phyloP scores from a whole-genome alignment of 2,113 vertebrate genomes.

The Catharus minimus region DNA sequence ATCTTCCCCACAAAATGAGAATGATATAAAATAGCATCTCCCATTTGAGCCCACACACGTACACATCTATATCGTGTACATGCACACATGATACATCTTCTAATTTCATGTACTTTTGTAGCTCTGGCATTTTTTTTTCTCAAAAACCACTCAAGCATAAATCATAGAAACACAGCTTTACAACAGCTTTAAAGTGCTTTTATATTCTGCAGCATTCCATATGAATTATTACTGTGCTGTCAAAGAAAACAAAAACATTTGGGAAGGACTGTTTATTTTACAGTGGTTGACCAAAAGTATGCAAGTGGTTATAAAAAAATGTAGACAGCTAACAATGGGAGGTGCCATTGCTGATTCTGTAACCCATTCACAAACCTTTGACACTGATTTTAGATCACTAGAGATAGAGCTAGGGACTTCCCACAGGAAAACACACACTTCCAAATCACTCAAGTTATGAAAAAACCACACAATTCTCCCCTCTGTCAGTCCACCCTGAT shows the following conservation, averaged over 20 bases:
- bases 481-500: not conserved
- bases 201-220: slow-evolving; percentile 70
- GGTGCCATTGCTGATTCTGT: slow-evolving; percentile 73
- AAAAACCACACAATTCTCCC: not conserved
- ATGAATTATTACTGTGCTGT: slow-evolving; percentile 79
- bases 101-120: slow-evolving; percentile 1
- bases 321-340: slow-evolving; percentile 77
- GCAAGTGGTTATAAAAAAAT: slow-evolving; percentile 80
- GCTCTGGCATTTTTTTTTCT: slow-evolving; percentile 31
- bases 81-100: not conserved
- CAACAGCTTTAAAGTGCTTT: slow-evolving; percentile 59
- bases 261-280: slow-evolving; percentile 84
- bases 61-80: not conserved
- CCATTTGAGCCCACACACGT: not conserved
- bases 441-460: slow-evolving; percentile 7
- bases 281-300: slow-evolving; percentile 85
- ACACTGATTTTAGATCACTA: slow-evolving; percentile 43
- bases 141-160: slow-evolving; percentile 58
- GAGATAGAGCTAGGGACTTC: slow-evolving; percentile 35
- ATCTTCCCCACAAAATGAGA: not conserved
- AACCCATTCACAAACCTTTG: slow-evolving; percentile 75
- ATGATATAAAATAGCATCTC: not conserved
- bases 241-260: slow-evolving; percentile 84
- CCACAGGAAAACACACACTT: slow-evolving; percentile 5
- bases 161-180: slow-evolving; percentile 60